Evolutionary conservation across 2,888 invertebrate genomes (phyloP).

Genomic region (Drosophila barbarae): DNA sequence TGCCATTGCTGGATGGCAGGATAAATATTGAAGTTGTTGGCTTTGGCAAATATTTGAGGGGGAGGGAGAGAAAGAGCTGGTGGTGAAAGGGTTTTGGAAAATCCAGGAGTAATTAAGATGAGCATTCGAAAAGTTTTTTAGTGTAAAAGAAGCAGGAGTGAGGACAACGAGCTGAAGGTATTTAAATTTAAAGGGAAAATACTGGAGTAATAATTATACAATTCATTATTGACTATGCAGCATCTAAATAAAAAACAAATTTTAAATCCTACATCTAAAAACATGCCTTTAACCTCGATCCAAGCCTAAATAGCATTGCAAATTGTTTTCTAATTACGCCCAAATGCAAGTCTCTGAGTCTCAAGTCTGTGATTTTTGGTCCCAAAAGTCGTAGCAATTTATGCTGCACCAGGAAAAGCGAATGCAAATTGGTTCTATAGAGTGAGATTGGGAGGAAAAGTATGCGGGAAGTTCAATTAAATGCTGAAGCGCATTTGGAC

Average conservation of each 20-base stretch:
- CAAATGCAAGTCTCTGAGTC: neutral
- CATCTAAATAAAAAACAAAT: too few species aligned
- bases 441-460: slow-evolving; percentile 9
- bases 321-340: slow-evolving; percentile 15
- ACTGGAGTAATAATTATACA: neutral
- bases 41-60: slow-evolving; percentile 37
- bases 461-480: slow-evolving; percentile 55
- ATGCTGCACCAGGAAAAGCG: slow-evolving; percentile 6
- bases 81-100: neutral
- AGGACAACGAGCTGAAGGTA: neutral
- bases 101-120: slow-evolving; percentile 11
- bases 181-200: neutral
- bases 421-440: slow-evolving; percentile 26
- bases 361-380: neutral
- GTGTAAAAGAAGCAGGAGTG: neutral
- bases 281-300: neutral
- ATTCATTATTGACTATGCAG: neutral
- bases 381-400: slow-evolving; percentile 7
- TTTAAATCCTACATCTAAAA: neutral
- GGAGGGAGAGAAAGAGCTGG: neutral
- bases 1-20: slow-evolving; percentile 31
- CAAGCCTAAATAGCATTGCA: neutral
- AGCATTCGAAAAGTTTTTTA: slow-evolving; percentile 12
- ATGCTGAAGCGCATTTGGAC: slow-evolving; percentile 37
- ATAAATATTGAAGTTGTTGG: slow-evolving; percentile 42